phyloP scores from a whole-genome alignment of 2,888 invertebrate genomes.

The Anaspis maculata region DNA sequence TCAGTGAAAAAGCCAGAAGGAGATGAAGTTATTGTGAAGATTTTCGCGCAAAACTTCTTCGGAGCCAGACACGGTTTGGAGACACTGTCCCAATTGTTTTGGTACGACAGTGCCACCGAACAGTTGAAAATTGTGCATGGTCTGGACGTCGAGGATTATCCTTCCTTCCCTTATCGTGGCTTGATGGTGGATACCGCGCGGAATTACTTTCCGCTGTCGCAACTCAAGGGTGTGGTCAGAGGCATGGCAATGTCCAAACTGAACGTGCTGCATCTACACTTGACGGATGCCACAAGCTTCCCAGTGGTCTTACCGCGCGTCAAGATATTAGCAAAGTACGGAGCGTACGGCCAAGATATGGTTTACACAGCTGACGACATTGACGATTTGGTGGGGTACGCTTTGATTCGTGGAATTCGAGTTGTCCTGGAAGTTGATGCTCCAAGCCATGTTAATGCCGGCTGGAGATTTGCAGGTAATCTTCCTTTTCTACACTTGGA shows the following conservation, averaged over 20 bases:
- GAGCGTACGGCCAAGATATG: conserved; percentile 69
- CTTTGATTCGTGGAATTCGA: conserved; percentile 68
- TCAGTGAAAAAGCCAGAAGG: conserved; percentile 42
- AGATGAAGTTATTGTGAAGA: conserved; percentile 44
- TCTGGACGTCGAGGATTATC: conserved; percentile 62
- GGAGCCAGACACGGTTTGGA: conserved; percentile 69
- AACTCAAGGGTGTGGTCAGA: conserved; percentile 64
- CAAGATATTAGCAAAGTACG: conserved; percentile 67
- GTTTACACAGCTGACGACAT: conserved; percentile 60
- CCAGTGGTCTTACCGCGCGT: conserved; percentile 68
- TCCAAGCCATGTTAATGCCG: conserved; percentile 76
- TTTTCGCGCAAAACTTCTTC: conserved; percentile 58
- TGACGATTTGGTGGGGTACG: conserved; percentile 62
- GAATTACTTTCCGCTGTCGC: conserved; percentile 68
- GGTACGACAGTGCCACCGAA: conserved; percentile 58
- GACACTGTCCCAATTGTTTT: conserved; percentile 65
- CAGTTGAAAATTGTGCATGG: conserved; percentile 54
- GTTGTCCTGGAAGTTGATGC: conserved; percentile 83
- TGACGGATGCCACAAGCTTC: conserved; percentile 83
- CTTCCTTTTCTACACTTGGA: too few relatives aligned
- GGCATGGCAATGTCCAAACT: conserved; percentile 82
- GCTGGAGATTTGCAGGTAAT: conserved; percentile 67
- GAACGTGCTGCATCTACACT: conserved; percentile 86
- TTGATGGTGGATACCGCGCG: conserved; percentile 82
- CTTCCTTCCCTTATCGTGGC: conserved; percentile 71